Evolutionary conservation across 2,113 vertebrate species (phyloP).

Genomic region (Bubo scandiacus): DNA sequence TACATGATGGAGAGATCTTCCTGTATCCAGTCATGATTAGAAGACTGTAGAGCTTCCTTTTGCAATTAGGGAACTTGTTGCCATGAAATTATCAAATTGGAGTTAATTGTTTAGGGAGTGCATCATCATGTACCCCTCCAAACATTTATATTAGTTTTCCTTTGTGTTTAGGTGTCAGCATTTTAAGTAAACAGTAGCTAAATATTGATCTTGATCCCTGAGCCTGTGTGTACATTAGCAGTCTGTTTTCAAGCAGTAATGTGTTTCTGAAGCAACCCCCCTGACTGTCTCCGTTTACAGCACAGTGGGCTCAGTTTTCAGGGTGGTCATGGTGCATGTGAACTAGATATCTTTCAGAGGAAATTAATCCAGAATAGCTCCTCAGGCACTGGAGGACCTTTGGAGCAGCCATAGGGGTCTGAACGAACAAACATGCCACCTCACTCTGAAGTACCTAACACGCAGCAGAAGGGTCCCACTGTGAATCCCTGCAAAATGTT

Average conservation of each 20-base stretch:
- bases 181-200: neutral
- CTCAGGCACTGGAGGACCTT: neutral
- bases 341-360: neutral
- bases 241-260: neutral
- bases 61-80: slow-evolving; percentile 15
- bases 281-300: neutral
- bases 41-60: neutral
- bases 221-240: neutral
- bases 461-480: neutral
- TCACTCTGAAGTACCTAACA: neutral
- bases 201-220: neutral
- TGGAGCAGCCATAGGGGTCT: neutral
- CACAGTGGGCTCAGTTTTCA: neutral
- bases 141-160: neutral
- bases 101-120: neutral
- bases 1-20: neutral
- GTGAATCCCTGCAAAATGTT: neutral
- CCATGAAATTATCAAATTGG: neutral
- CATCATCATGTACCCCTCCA: neutral
- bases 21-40: neutral
- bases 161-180: neutral
- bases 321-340: accelerated
- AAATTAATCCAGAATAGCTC: neutral
- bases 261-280: neutral
- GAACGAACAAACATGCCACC: neutral